These are phyloP conservation scores for Myoxocephalus aenaeus DNA, from an alignment of 2,797 vertebrate species.

Conservation along the genomic window DNA sequence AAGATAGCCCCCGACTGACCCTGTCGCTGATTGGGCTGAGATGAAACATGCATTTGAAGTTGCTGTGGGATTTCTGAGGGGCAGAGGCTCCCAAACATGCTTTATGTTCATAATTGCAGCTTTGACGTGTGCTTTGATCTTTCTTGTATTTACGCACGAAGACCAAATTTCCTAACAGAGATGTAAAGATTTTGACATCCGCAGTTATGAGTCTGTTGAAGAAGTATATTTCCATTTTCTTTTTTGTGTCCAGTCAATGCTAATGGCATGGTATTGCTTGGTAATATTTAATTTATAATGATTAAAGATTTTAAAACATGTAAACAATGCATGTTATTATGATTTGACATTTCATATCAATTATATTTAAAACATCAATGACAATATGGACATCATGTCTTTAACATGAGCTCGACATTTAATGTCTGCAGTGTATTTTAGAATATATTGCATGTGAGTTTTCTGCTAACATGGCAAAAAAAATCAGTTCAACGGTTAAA, in stretches of 20 bases:
- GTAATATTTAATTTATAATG: background rate
- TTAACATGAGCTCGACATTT: background rate
- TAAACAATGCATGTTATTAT: background rate
- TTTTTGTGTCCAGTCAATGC: background rate
- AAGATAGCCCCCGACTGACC: slow-evolving; percentile 70
- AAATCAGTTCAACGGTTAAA: background rate
- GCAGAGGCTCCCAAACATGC: slow-evolving; percentile 39
- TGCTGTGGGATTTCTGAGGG: slow-evolving; percentile 39
- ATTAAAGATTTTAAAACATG: background rate
- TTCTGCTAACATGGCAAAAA: background rate
- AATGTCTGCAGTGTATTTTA: background rate
- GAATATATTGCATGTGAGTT: background rate
- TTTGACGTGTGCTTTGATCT: slow-evolving; percentile 54
- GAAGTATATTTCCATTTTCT: background rate
- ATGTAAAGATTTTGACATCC: slow-evolving; percentile 21
- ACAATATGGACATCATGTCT: background rate
- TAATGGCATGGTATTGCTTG: background rate
- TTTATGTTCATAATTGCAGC: slow-evolving; percentile 44
- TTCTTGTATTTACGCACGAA: slow-evolving; percentile 25
- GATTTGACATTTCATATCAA: too few species aligned
- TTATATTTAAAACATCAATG: background rate
- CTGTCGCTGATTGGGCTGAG: slow-evolving; percentile 56
- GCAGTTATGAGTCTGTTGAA: background rate
- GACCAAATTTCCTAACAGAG: slow-evolving; percentile 18
- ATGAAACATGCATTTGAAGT: slow-evolving; percentile 69